Percentiles rank a stretch among this genome's conserved stretches.
phyloP scores from a whole-genome alignment of 2,888 invertebrate species.

The Meganola albula region DNA sequence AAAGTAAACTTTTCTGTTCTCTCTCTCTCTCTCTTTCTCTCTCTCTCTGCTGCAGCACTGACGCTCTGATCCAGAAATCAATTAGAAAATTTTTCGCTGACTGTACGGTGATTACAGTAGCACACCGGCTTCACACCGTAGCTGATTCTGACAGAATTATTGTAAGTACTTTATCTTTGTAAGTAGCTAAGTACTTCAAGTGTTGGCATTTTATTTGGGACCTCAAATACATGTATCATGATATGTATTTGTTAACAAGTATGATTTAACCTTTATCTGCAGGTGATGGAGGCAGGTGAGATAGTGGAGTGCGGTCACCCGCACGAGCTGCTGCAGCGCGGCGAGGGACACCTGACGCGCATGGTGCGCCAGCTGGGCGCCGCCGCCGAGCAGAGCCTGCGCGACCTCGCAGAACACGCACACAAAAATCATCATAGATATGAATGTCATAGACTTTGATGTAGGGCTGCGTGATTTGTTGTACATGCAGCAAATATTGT shows the following conservation, averaged over 20 bases:
- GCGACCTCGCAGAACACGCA: conserved; percentile 57
- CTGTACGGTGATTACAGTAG: conserved; percentile 93
- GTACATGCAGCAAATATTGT: too few relatives aligned
- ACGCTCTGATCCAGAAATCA: conserved; percentile 88
- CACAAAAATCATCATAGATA: conserved; percentile 58
- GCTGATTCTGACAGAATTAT: conserved; percentile 93
- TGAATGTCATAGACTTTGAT: too few relatives aligned
- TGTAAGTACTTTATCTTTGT: conserved; percentile 72
- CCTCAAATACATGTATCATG: too few relatives aligned
- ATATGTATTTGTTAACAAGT: too few relatives aligned
- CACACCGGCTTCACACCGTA: conserved; percentile 93
- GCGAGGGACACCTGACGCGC: conserved; percentile 74
- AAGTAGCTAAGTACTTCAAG: too few relatives aligned
- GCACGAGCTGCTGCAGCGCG: conserved; percentile 75
- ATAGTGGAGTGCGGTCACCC: conserved; percentile 86
- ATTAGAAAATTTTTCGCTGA: conserved; percentile 87
- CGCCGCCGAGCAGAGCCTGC: conserved; percentile 62
- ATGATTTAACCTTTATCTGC: background rate
- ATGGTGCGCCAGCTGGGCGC: conserved; percentile 81
- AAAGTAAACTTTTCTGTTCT: background rate
- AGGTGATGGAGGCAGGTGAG: conserved; percentile 79
- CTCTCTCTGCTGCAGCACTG: conserved; percentile 79
- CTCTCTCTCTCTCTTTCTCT: background rate
- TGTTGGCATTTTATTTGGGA: too few relatives aligned
- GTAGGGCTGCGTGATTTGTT: too few relatives aligned